Base-by-base conservation (phyloP, 2,888 invertebrate species). In the Caenorhabditis sulstoni region DNA sequence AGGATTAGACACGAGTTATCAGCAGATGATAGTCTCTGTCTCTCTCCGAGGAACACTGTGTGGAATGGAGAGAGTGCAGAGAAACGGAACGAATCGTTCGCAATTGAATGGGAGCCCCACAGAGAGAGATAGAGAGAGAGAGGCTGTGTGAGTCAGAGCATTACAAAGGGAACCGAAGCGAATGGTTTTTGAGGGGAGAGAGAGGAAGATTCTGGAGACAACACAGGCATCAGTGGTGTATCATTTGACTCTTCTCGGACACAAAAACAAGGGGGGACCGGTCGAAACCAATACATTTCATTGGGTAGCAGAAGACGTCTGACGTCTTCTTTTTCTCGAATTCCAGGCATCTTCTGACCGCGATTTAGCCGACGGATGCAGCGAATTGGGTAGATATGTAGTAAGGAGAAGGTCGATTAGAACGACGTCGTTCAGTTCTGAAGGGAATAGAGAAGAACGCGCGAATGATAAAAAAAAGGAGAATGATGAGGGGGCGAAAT, bases 381-480 rank as follows among this genome's bases (percentile, higher is more conserved):
- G n/a, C 0, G 20, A 45, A 20, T 39, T 57, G 18, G 57, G 57
- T 66, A 45, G 66, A 55, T 57, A 67, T 57, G 18, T 57, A 52
- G 18, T 49, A 49, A 16, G 55, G 50, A 39, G 55, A 59, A 68
- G 58, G 68, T 58, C 68, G 68, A 68, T 68, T 68, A 68, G 49
- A 53, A 41, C 59, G 45, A 49, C 37, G 50, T 64, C 62, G 62
- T 64, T 64, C 50, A 49, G 64, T 39, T 62, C 50, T 2, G 47
- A 35, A 8, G 11, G 65, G 35, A 16, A 16, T 5, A 44, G 53
- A 44, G 55, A 49, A 64, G 73, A 73, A 61, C 58, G 62, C 58
- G 71, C 50, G 62, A 71, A 59, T 59, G 70, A 62, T 52, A 71
- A 59, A 64, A 59, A 64, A 59, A 64, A 59, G 3, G 39, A 41